Conservation (phyloP, 2,113 vertebrate genomes). For the Theropithecus gelada region DNA sequence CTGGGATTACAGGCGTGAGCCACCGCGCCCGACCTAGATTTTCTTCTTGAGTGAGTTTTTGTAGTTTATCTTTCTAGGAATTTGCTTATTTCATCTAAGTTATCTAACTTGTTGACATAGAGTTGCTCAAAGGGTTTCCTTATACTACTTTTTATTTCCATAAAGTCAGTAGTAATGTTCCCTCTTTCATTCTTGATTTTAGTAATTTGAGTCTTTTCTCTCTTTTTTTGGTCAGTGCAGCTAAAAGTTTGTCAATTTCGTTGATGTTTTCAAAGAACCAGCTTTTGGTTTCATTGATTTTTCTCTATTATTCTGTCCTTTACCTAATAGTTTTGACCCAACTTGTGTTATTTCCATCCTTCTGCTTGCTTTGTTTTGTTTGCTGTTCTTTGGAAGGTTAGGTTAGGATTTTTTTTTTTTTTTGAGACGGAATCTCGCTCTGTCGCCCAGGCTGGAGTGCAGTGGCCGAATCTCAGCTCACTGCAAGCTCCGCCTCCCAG, state of each 20-base stretch:
- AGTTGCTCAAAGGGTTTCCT: not conserved
- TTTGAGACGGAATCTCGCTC: no score
- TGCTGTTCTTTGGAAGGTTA: not conserved
- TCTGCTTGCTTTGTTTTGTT: slow-evolving; percentile 6
- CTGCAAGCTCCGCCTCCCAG: no score
- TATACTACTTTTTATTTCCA: not conserved
- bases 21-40: accelerated
- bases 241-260: not conserved
- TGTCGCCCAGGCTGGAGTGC: no score
- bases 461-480: no score
- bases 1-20: no score
- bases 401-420: not conserved
- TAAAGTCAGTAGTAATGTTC: not conserved
- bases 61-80: not conserved
- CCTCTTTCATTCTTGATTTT: not conserved
- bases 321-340: not conserved
- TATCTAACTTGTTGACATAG: not conserved
- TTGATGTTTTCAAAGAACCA: not conserved
- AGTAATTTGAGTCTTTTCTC: not conserved
- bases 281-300: not conserved
- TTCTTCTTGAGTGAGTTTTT: slow-evolving; percentile 14
- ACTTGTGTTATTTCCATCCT: not conserved
- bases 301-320: slow-evolving; percentile 12
- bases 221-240: not conserved
- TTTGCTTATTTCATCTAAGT: not conserved